These are phyloP conservation scores for Tragelaphus buxtoni DNA, from an alignment of 2,113 vertebrate species.

Conservation along the genomic window DNA sequence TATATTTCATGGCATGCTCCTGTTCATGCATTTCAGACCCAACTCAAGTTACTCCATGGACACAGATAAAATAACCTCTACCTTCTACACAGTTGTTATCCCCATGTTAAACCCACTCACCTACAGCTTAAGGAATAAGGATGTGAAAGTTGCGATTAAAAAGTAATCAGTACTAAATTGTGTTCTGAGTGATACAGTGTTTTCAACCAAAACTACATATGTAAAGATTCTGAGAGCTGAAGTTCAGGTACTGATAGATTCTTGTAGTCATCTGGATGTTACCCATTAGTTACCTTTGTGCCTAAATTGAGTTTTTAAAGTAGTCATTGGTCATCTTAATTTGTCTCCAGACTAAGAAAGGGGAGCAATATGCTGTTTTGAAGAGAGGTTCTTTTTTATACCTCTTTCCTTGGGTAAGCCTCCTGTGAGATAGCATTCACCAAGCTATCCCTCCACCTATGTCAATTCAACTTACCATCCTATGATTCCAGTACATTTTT, in stretches of 20 bases:
- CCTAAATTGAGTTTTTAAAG: background rate
- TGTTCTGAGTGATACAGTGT: background rate
- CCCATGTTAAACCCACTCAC: conserved; percentile 71
- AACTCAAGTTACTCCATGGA: conserved; percentile 41
- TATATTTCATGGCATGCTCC: conserved; percentile 55
- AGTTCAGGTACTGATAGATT: background rate
- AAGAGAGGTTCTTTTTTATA: background rate
- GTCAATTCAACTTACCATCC: background rate
- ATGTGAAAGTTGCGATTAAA: conserved; percentile 49
- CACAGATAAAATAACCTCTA: conserved; percentile 50
- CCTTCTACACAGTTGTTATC: conserved; percentile 66
- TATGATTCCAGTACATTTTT: background rate
- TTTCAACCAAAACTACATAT: background rate
- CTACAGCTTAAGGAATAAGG: conserved; percentile 71
- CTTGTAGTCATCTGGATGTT: background rate
- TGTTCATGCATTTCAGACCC: conserved; percentile 61
- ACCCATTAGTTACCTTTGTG: background rate
- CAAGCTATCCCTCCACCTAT: background rate
- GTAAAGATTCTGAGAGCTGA: background rate
- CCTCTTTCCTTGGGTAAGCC: no score
- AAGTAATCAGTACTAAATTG: background rate
- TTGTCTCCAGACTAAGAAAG: background rate
- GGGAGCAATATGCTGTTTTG: background rate
- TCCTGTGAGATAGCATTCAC: background rate
- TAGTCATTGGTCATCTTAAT: background rate